Evolutionary conservation across 2,113 vertebrate species (phyloP).

Genomic region (Pachycephala philippinensis): DNA sequence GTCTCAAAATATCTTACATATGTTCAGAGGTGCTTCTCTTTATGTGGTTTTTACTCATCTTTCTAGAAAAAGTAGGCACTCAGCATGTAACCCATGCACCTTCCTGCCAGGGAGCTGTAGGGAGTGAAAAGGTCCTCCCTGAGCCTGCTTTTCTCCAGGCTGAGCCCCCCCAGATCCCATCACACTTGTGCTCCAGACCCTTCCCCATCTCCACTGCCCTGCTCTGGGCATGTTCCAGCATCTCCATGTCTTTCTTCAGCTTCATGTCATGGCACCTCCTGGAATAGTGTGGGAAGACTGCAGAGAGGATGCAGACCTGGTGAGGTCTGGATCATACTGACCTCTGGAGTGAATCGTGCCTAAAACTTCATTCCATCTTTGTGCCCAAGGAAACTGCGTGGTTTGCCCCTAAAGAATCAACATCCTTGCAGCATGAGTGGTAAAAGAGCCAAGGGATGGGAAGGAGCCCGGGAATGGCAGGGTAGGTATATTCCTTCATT

Average conservation of each 20-base stretch:
- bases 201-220: neutral
- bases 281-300: neutral
- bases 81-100: neutral
- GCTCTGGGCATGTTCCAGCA: neutral
- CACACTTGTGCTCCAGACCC: neutral
- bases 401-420: neutral
- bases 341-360: neutral
- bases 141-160: neutral
- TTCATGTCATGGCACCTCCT: neutral
- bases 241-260: neutral
- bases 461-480: neutral
- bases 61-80: neutral
- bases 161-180: neutral
- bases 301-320: neutral
- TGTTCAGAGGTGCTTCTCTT: neutral
- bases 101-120: neutral
- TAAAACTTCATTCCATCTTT: neutral
- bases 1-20: neutral
- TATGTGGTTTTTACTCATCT: neutral
- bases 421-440: neutral
- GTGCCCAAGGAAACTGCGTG: neutral
- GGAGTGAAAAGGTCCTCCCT: neutral
- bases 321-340: neutral
- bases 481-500: neutral
- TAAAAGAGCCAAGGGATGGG: neutral